Evolutionary conservation across 1,140 invertebrate genomes (phyloP).

Genomic region (Leptoteleia sp.): DNA sequence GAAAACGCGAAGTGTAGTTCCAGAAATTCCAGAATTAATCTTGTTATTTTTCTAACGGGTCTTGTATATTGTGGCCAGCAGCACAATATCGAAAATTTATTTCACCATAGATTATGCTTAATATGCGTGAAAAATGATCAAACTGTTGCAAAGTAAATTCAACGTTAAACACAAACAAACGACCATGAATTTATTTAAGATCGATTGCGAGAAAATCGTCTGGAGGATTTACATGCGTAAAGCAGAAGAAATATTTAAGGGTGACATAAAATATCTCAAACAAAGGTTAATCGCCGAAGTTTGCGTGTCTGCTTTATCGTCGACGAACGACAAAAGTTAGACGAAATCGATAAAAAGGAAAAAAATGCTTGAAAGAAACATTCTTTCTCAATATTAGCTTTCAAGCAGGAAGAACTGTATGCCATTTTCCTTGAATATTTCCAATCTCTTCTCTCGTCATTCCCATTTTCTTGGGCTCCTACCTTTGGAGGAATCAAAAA

Average conservation of each 20-base stretch:
- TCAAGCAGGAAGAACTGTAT: conserved; percentile 27
- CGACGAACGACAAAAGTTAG: conserved; percentile 27
- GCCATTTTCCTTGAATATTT: conserved; percentile 15
- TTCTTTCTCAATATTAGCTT: conserved; percentile 39
- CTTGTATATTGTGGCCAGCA: conserved; percentile 1
- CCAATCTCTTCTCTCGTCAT: conserved; percentile 9
- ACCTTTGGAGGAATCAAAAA: conserved; percentile 18
- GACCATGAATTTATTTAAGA: neutral
- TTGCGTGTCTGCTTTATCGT: conserved; percentile 22
- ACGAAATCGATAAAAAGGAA: conserved; percentile 11
- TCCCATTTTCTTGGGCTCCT: conserved; percentile 27
- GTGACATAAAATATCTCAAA: conserved; percentile 22
- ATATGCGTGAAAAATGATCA: conserved; percentile 14
- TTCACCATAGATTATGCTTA: conserved; percentile 2
- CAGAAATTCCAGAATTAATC: conserved; percentile 4
- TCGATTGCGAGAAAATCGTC: neutral
- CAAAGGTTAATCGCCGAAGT: conserved; percentile 31
- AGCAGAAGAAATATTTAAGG: conserved; percentile 6
- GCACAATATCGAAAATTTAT: conserved; percentile 9
- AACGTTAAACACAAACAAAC: conserved; percentile 1
- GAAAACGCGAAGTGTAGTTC: conserved; percentile 7
- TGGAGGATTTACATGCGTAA: neutral
- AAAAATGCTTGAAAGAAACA: conserved; percentile 30
- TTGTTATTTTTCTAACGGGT: conserved; percentile 12
- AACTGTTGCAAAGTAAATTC: conserved; percentile 16